Conservation (phyloP, 1,140 invertebrate genomes). For the Oryzaephilus surinamensis region DNA sequence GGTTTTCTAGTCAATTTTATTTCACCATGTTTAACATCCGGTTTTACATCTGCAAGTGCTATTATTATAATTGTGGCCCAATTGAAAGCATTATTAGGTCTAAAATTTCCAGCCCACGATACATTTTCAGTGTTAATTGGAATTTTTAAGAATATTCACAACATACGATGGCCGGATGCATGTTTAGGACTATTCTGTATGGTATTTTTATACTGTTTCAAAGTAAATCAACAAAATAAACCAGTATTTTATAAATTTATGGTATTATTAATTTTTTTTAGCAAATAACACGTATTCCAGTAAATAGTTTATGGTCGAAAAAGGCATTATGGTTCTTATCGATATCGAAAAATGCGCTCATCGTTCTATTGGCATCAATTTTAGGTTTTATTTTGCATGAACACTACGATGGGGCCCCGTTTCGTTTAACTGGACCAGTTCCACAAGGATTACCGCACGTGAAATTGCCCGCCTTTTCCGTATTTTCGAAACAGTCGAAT, state of each 20-base stretch:
- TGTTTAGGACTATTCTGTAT: constrained; percentile 55
- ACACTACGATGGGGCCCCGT: constrained; percentile 37
- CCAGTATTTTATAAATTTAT: too few species aligned
- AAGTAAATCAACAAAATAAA: too few species aligned
- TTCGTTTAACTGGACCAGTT: constrained; percentile 48
- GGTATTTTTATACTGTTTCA: constrained; percentile 48
- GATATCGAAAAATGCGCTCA: constrained; percentile 66
- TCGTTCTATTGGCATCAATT: constrained; percentile 59
- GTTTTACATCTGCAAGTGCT: constrained; percentile 87
- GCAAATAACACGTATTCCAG: constrained; percentile 53
- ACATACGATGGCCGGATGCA: constrained; percentile 48
- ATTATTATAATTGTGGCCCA: constrained; percentile 85
- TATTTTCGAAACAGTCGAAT: constrained; percentile 44
- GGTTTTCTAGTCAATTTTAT: constrained; percentile 92
- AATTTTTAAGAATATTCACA: too few species aligned
- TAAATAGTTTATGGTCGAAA: constrained; percentile 37
- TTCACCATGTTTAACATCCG: constrained; percentile 80
- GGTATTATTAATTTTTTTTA: too few species aligned
- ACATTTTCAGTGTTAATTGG: too few species aligned
- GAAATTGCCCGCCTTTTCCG: constrained; percentile 38
- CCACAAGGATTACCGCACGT: constrained; percentile 52
- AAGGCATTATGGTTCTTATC: constrained; percentile 60
- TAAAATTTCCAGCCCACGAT: constrained; percentile 54
- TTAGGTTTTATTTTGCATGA: constrained; percentile 43
- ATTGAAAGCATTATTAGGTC: constrained; percentile 70